Evolutionary conservation across 2,797 vertebrate species (phyloP).

Genomic region (Characodon lateralis): DNA sequence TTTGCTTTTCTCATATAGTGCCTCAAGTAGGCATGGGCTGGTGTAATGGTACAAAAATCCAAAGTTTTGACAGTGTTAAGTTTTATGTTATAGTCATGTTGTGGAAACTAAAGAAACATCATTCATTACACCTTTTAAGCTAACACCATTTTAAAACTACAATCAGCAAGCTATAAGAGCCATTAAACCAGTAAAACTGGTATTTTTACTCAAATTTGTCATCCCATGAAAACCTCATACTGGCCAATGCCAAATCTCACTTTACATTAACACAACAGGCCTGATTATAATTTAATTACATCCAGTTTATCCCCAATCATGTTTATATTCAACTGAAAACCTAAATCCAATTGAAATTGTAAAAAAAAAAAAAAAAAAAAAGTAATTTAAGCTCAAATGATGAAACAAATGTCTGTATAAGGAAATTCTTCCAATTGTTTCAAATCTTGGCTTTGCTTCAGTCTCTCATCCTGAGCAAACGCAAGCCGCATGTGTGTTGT

Average conservation of each 20-base stretch:
- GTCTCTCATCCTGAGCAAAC: not conserved
- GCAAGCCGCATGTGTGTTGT: not conserved
- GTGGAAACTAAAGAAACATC: not conserved
- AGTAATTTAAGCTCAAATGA: not conserved
- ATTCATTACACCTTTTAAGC: not conserved
- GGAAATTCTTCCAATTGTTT: not conserved
- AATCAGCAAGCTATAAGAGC: not conserved
- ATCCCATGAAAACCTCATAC: not conserved
- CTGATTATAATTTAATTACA: not conserved
- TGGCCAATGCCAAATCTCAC: not conserved
- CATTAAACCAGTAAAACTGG: too few relatives aligned
- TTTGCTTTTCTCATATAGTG: not conserved
- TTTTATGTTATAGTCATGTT: not conserved
- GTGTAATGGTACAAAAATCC: not conserved
- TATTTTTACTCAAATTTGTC: too few relatives aligned
- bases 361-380: too few relatives aligned
- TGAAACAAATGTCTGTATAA: not conserved
- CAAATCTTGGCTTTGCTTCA: not conserved
- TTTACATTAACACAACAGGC: not conserved
- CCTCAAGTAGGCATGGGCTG: not conserved
- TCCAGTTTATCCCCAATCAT: not conserved
- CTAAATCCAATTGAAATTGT: not conserved
- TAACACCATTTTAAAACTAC: not conserved
- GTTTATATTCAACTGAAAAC: not conserved
- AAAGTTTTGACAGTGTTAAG: not conserved